Evolutionary conservation across 2,797 vertebrate genomes (phyloP), one percentile per base, ranked within the genome.

Genomic region (Coregonus sp.): DNA sequence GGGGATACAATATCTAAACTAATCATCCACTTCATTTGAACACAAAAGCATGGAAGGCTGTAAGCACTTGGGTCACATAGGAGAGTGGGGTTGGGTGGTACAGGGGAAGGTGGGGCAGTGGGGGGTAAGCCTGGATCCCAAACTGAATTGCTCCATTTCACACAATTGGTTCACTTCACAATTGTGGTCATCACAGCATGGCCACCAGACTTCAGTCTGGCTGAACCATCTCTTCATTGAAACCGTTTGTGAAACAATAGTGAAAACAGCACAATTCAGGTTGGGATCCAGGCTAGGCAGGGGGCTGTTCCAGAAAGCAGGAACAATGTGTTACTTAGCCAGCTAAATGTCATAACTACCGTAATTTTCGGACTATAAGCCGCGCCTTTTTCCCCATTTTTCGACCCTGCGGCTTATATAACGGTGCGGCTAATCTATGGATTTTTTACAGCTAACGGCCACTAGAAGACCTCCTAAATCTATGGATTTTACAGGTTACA

Each of bases 21-120:
- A 85, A 86, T 91, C 81, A 47, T 40, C 37, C 18, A 35, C 85
- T 86, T 79, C 73, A 54, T 80, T 89, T 83, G 51, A 47, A 89
- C 86, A 91, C 84, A 92, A 88, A 84, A 86, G 78, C 77, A 75
- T 63, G 16, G 75, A 75, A 83, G 78, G 72, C 47, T 37, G 69
- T 78, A 73, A 82, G 78, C 81, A 87, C 74, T 73, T 66, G 78
- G 77, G 72, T 79, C 76, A 74, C 75, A 83, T 5, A 6, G 73
- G 68, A 37, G 67, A 47, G 50, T 72, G 70, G 56, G 29, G 47
- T 31, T 66, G 51, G 18, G 75, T 54, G 31, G 63, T 40, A 25
- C 5, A n/a, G 11, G 12, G 67, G 11, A 47, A 47, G 9, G 37
- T 40, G 37, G 6, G 40, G 5, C 37, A 50, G 61, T 25, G 51